These are phyloP conservation scores for Tribolium freemani DNA, from an alignment of 2,888 invertebrate genomes.

Conservation along the genomic window DNA sequence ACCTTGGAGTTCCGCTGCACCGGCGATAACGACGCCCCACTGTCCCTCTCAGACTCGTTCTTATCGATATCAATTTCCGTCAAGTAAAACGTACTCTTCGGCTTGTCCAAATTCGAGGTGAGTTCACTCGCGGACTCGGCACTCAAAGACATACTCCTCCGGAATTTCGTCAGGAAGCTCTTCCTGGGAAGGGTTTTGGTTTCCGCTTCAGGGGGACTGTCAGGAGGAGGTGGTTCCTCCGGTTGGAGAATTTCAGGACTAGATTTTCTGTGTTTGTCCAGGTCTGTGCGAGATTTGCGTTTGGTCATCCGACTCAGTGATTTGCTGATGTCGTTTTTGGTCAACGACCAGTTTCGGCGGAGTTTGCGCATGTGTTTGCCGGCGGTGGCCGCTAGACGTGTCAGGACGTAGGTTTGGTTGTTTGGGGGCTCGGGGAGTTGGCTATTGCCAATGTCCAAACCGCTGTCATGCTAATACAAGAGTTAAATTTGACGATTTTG, in stretches of 20 bases:
- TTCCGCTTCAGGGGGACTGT: conserved; percentile 29
- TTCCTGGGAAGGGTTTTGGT: conserved; percentile 47
- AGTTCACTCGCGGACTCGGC: conserved; percentile 71
- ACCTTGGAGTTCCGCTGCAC: conserved; percentile 51
- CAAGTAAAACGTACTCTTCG: conserved; percentile 81
- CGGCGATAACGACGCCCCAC: conserved; percentile 53
- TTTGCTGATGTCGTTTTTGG: conserved; percentile 74
- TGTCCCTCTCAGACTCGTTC: conserved; percentile 62
- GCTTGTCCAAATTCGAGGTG: conserved; percentile 64
- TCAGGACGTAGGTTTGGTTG: conserved; percentile 72
- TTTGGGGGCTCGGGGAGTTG: conserved; percentile 75
- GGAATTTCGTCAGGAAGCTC: conserved; percentile 71
- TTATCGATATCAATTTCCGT: conserved; percentile 76
- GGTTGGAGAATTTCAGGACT: conserved; percentile 25
- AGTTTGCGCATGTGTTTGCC: conserved; percentile 76
- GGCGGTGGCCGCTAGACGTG: conserved; percentile 75
- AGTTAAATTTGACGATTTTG: not conserved
- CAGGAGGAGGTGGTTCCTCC: conserved; percentile 1
- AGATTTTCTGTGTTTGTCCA: conserved; percentile 39
- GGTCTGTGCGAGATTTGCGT: conserved; percentile 63
- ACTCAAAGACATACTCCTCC: conserved; percentile 73
- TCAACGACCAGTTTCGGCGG: conserved; percentile 73
- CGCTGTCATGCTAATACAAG: conserved; percentile 67
- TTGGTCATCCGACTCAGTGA: conserved; percentile 69
- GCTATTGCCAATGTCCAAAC: conserved; percentile 70